Conservation (phyloP, 64 coral and sea anemone species). For the Montipora cactus region DNA sequence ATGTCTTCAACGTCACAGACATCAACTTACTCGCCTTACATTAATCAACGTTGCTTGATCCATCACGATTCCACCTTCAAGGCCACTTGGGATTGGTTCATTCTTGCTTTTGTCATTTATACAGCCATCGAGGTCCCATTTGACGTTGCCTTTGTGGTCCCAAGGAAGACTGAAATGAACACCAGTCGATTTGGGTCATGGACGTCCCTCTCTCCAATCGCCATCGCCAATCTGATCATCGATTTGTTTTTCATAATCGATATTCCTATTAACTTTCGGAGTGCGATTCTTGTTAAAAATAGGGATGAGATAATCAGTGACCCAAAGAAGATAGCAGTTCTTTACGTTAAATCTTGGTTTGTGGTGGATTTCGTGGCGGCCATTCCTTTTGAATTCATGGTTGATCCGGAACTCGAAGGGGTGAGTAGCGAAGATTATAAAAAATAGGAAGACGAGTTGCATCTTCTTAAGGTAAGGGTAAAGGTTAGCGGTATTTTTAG, state of each 20-base stretch:
- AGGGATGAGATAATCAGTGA: conserved; percentile 70
- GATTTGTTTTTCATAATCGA: conserved; percentile 92
- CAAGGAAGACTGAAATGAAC: not conserved
- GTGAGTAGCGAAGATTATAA: conserved; percentile 3
- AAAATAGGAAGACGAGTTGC: too few species aligned
- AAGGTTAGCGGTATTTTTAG: too few species aligned
- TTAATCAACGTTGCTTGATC: conserved; percentile 39
- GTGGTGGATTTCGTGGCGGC: conserved; percentile 87
- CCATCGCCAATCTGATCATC: conserved; percentile 68
- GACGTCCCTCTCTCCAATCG: conserved; percentile 20
- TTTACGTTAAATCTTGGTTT: conserved; percentile 95
- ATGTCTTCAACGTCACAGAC: not conserved
- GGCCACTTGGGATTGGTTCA: conserved; percentile 88
- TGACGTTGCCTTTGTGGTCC: conserved; percentile 76
- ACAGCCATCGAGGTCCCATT: conserved; percentile 92
- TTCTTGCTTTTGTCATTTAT: conserved; percentile 79
- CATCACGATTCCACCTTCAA: conserved; percentile 89
- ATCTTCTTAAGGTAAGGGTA: too few species aligned
- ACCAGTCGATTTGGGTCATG: conserved; percentile 38
- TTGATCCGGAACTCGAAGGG: conserved; percentile 64
- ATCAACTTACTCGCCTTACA: not conserved
- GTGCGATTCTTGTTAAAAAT: conserved; percentile 63
- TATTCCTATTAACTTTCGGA: conserved; percentile 93
- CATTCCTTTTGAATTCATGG: conserved; percentile 94
- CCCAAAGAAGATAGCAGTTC: conserved; percentile 78